Conservation (phyloP, 2,797 vertebrate species). For the Pipistrellus kuhlii region DNA sequence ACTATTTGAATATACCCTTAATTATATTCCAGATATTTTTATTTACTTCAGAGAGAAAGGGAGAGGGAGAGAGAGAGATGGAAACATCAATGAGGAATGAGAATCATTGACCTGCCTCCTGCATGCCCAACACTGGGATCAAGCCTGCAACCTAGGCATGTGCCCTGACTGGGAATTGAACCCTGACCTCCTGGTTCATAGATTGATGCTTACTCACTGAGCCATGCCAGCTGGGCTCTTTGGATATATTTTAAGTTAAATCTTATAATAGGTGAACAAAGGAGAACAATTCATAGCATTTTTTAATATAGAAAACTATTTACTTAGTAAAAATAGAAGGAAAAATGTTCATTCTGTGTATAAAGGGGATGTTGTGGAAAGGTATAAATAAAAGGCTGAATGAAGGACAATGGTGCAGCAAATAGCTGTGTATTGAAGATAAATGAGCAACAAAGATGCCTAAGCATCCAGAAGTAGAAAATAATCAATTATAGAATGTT, state of each 20-base stretch:
- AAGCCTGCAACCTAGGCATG: too few species aligned
- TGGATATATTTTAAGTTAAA: slow-evolving; percentile 7
- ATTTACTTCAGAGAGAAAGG: too few species aligned
- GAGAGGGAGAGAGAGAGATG: too few species aligned
- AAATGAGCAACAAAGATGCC: neutral
- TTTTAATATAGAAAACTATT: slow-evolving; percentile 8
- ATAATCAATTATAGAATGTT: neutral
- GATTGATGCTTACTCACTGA: too few species aligned
- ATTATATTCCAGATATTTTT: too few species aligned
- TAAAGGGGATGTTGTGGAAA: neutral
- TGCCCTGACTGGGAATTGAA: too few species aligned
- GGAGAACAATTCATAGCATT: neutral
- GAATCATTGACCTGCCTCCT: too few species aligned
- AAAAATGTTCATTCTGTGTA: neutral
- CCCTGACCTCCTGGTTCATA: too few species aligned
- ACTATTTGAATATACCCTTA: neutral
- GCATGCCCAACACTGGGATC: too few species aligned
- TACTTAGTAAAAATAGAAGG: neutral
- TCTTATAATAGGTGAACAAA: neutral
- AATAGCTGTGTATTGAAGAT: neutral
- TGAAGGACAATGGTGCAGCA: neutral
- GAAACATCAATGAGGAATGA: too few species aligned
- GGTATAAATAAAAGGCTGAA: neutral
- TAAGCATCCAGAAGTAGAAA: neutral
- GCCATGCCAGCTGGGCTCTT: too few species aligned